phyloP scores from a whole-genome alignment of 1,140 invertebrate species.

The Sesamia nonagrioides region DNA sequence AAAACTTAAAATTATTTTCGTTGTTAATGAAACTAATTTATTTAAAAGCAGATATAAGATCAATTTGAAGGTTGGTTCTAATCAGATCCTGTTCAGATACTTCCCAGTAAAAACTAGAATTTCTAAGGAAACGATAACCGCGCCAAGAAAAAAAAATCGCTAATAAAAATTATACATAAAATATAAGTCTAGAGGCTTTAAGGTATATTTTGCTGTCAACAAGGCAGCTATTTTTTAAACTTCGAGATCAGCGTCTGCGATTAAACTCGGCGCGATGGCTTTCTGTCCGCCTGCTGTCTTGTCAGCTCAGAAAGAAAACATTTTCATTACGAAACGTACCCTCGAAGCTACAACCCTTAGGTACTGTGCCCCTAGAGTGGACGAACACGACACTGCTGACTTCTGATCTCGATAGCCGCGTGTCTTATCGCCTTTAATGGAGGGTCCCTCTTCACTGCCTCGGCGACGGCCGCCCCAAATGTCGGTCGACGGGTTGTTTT shows the following conservation, averaged over 20 bases:
- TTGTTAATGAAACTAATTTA: neutral
- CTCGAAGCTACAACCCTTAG: neutral
- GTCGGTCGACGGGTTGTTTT: constrained; percentile 39
- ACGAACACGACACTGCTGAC: constrained; percentile 23
- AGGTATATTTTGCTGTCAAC: constrained; percentile 12
- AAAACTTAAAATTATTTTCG: neutral
- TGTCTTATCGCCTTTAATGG: constrained; percentile 58
- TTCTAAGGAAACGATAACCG: too few species aligned
- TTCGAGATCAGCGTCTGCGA: constrained; percentile 35
- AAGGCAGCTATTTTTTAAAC: constrained; percentile 31
- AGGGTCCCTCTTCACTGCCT: constrained; percentile 40
- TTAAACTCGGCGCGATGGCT: constrained; percentile 1
- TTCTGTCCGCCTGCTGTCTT: constrained; percentile 22
- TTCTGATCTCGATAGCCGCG: constrained; percentile 46
- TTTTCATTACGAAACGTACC: constrained; percentile 24
- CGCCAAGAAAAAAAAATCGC: neutral
- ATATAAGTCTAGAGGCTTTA: neutral
- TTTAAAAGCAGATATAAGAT: neutral
- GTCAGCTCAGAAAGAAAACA: constrained; percentile 37
- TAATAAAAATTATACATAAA: neutral
- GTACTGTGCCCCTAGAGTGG: neutral
- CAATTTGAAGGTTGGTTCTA: too few species aligned
- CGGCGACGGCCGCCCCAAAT: constrained; percentile 22
- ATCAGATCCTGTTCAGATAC: neutral
- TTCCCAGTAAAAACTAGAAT: too few species aligned